Evolutionary conservation across 1,140 invertebrate species (phyloP).

Genomic region (Drosophila eugracilis): DNA sequence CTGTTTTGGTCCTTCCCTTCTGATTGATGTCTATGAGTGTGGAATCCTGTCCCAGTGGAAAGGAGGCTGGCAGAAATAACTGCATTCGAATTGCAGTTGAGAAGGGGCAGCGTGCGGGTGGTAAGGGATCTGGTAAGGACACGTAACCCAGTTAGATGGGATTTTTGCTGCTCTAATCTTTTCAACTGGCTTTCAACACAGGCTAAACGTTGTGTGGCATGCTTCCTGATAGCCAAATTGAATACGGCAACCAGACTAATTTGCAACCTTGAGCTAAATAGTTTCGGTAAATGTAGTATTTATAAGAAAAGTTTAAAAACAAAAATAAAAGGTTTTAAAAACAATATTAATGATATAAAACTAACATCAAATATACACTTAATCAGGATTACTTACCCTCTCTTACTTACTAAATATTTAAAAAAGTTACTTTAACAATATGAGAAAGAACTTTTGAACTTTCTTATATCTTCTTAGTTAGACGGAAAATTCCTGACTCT

Average conservation of each 20-base stretch:
- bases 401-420: no score
- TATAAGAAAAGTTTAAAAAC: no score
- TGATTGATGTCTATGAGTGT: constrained; percentile 67
- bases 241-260: not conserved
- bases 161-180: constrained; percentile 25
- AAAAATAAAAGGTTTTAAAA: no score
- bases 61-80: constrained; percentile 28
- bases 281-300: no score
- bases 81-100: constrained; percentile 67
- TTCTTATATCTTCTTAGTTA: no score
- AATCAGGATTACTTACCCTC: no score
- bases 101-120: constrained; percentile 17
- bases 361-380: no score
- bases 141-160: constrained; percentile 25
- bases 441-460: no score
- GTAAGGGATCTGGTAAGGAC: constrained; percentile 1
- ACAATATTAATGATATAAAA: no score
- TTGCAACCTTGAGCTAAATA: no score
- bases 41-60: constrained; percentile 21
- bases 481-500: no score
- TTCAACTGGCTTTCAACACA: constrained; percentile 27
- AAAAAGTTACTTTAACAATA: no score
- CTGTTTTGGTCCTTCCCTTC: constrained; percentile 29
- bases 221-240: not conserved
- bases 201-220: constrained; percentile 2